Conservation (phyloP, 1,140 invertebrate species). For the Rhopalosiphum padi region DNA sequence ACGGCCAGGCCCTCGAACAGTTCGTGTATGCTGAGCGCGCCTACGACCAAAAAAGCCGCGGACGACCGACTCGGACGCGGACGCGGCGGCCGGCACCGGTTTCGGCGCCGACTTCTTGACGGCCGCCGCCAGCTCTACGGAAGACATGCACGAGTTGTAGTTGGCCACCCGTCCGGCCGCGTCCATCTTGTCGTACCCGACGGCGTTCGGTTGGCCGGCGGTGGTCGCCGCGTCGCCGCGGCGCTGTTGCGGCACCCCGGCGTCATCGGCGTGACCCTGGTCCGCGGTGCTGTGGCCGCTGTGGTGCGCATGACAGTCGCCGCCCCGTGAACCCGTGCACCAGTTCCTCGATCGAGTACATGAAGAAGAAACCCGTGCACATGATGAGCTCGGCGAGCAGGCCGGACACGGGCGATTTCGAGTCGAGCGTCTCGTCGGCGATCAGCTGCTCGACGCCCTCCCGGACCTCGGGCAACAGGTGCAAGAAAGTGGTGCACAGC, state of each 20-base stretch:
- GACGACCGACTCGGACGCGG: slow-evolving; percentile 59
- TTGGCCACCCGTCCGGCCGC: slow-evolving; percentile 42
- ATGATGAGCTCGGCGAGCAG: slow-evolving; percentile 66
- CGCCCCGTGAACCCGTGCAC: slow-evolving; percentile 36
- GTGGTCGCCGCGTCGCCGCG: no score
- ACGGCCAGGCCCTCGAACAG: slow-evolving; percentile 74
- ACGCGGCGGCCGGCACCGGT: neutral
- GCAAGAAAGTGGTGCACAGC: slow-evolving; percentile 87
- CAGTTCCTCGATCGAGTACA: slow-evolving; percentile 68
- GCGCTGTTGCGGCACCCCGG: neutral
- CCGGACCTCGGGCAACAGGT: slow-evolving; percentile 87
- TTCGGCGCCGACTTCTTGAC: neutral
- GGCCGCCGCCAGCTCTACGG: slow-evolving; percentile 43
- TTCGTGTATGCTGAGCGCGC: slow-evolving; percentile 72
- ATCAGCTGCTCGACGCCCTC: slow-evolving; percentile 64
- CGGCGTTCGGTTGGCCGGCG: neutral
- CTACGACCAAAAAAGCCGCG: slow-evolving; percentile 66
- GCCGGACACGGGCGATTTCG: neutral
- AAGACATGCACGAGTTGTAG: slow-evolving; percentile 45
- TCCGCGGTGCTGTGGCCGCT: neutral
- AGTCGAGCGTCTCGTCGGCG: neutral
- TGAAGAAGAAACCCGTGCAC: slow-evolving; percentile 69
- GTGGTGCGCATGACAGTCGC: slow-evolving; percentile 6
- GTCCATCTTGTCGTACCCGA: neutral
- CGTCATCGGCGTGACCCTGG: neutral